These are phyloP conservation scores for Trichogramma evanescens DNA, from an alignment of 2,888 invertebrate species.

Conservation along the genomic window DNA sequence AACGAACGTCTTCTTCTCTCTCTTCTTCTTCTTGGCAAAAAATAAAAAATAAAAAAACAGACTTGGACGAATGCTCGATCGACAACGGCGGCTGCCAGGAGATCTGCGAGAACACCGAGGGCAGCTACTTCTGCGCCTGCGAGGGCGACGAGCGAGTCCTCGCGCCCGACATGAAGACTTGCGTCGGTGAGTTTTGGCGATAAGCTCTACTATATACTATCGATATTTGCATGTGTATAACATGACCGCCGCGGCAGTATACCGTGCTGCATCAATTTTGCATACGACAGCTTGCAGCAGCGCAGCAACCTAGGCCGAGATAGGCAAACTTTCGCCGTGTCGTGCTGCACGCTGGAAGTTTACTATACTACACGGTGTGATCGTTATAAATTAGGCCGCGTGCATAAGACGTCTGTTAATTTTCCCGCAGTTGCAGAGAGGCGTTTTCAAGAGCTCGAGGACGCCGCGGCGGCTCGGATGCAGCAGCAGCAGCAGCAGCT, in stretches of 20 bases:
- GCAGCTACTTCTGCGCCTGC: slow-evolving; percentile 53
- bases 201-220: neutral
- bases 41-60: no score
- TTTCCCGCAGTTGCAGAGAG: neutral
- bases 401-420: no score
- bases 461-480: neutral
- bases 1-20: neutral
- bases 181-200: slow-evolving; percentile 33
- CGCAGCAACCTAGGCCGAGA: neutral
- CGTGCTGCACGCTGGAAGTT: no score
- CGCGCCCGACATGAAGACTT: slow-evolving; percentile 39
- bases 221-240: neutral
- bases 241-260: neutral
- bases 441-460: neutral
- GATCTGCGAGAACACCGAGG: slow-evolving; percentile 54
- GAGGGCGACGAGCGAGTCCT: slow-evolving; percentile 42
- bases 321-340: neutral
- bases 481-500: no score
- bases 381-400: no score
- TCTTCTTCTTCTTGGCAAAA: neutral
- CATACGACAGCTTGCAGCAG: neutral
- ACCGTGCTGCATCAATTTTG: no score
- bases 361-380: no score
- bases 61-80: slow-evolving; percentile 46
- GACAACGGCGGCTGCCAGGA: slow-evolving; percentile 53